Evolutionary conservation across 2,113 vertebrate genomes (phyloP).

Genomic region (Gymnocephalus cernua): DNA sequence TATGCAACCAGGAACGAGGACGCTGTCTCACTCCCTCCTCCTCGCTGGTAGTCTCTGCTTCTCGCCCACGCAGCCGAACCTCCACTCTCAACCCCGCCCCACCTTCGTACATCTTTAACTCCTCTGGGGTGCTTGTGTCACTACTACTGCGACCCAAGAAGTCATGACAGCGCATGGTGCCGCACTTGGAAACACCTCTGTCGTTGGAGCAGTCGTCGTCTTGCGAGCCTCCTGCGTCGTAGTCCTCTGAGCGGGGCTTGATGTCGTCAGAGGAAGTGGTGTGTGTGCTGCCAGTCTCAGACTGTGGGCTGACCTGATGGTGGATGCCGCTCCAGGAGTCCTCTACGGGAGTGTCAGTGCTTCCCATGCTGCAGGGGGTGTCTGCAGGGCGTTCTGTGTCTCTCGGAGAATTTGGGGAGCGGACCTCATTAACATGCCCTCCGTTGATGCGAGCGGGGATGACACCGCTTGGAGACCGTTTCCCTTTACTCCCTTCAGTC

Average conservation of each 20-base stretch:
- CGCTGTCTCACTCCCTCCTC: slow-evolving; percentile 89
- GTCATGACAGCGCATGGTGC: slow-evolving; percentile 94
- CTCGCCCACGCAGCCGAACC: slow-evolving; percentile 91
- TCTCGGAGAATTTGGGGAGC: slow-evolving; percentile 74
- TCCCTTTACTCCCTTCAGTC: slow-evolving; percentile 11
- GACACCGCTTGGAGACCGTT: slow-evolving; percentile 12
- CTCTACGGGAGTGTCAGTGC: slow-evolving; percentile 83
- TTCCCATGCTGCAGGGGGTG: slow-evolving; percentile 85
- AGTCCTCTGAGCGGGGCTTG: slow-evolving; percentile 98
- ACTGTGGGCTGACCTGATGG: slow-evolving; percentile 92
- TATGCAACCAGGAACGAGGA: slow-evolving; percentile 87
- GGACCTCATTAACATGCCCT: slow-evolving; percentile 26
- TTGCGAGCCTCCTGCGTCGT: slow-evolving; percentile 97
- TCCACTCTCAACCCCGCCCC: slow-evolving; percentile 89
- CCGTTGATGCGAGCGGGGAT: slow-evolving; percentile 34
- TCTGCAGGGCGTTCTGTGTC: slow-evolving; percentile 79
- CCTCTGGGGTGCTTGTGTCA: slow-evolving; percentile 98
- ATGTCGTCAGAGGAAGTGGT: slow-evolving; percentile 98
- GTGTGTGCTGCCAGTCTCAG: slow-evolving; percentile 91
- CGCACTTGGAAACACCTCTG: slow-evolving; percentile 93
- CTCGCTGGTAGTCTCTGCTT: slow-evolving; percentile 91
- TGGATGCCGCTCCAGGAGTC: slow-evolving; percentile 88
- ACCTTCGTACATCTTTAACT: slow-evolving; percentile 93
- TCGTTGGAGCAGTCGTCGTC: slow-evolving; percentile 96
- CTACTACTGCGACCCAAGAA: slow-evolving; percentile 98